These are phyloP conservation scores for Syrista parreyssii DNA, from an alignment of 2,888 invertebrate species.

Conservation along the genomic window DNA sequence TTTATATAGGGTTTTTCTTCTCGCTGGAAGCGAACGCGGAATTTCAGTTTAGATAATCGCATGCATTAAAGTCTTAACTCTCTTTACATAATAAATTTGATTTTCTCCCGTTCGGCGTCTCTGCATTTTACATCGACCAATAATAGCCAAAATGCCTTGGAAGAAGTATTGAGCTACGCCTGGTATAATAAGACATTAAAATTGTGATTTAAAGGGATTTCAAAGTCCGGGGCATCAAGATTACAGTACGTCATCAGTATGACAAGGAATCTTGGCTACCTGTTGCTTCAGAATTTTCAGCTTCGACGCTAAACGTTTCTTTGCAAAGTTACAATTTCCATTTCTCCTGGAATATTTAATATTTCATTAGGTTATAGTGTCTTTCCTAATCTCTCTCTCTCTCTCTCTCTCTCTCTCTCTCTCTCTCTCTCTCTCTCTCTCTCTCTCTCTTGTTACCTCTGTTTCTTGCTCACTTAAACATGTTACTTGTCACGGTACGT, in stretches of 20 bases:
- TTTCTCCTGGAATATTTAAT: neutral
- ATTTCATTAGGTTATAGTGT: neutral
- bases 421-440: no score
- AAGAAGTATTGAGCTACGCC: neutral
- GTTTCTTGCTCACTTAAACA: neutral
- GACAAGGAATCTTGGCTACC: neutral
- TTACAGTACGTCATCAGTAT: neutral
- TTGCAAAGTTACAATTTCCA: neutral
- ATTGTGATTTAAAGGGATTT: neutral
- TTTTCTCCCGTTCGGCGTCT: slow-evolving; percentile 9
- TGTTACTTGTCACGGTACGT: neutral
- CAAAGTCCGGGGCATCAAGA: neutral
- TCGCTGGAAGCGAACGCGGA: neutral
- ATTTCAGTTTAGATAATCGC: slow-evolving; percentile 8
- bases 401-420: no score
- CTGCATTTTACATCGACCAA: neutral
- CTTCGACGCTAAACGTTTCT: neutral
- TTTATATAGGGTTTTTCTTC: neutral
- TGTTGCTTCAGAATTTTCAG: neutral
- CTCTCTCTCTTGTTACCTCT: no score
- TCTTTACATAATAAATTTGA: slow-evolving; percentile 18
- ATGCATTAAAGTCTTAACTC: slow-evolving; percentile 20
- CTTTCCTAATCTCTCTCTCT: neutral
- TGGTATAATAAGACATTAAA: neutral
- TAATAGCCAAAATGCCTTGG: neutral